These are phyloP conservation scores for Panthera uncia DNA, from an alignment of 2,113 vertebrate species.

Conservation along the genomic window DNA sequence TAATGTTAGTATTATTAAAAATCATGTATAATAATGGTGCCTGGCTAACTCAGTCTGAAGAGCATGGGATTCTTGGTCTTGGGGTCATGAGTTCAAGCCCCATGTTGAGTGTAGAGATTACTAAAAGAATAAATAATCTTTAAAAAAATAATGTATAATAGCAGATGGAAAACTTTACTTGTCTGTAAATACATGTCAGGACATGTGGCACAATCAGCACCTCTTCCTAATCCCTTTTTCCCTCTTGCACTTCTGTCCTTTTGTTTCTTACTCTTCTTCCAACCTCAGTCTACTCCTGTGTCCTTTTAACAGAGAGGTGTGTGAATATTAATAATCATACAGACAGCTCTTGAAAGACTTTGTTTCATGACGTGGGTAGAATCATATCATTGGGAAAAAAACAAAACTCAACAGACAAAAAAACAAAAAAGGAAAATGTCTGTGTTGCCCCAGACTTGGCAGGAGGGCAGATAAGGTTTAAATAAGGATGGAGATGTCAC, in stretches of 20 bases:
- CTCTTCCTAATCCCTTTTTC: background rate
- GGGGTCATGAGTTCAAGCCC: background rate
- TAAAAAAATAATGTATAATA: background rate
- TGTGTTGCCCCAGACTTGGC: background rate
- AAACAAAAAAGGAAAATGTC: background rate
- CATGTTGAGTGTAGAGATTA: background rate
- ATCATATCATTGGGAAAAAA: background rate
- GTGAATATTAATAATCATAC: background rate
- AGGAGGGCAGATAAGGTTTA: background rate
- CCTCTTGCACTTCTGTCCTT: background rate
- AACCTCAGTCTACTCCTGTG: background rate
- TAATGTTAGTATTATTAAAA: background rate
- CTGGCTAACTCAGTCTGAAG: background rate
- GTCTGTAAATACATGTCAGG: background rate
- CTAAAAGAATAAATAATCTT: background rate
- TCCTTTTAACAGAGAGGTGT: background rate
- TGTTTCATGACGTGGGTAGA: background rate
- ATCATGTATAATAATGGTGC: background rate
- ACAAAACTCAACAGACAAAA: background rate
- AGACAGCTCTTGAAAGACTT: background rate
- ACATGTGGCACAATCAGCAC: background rate
- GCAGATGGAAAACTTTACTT: background rate
- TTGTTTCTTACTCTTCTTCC: background rate
- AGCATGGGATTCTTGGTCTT: background rate
- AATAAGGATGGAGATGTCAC: background rate